Evolutionary conservation across 2,888 invertebrate species (phyloP).

Genomic region (Eupithecia vulgata): DNA sequence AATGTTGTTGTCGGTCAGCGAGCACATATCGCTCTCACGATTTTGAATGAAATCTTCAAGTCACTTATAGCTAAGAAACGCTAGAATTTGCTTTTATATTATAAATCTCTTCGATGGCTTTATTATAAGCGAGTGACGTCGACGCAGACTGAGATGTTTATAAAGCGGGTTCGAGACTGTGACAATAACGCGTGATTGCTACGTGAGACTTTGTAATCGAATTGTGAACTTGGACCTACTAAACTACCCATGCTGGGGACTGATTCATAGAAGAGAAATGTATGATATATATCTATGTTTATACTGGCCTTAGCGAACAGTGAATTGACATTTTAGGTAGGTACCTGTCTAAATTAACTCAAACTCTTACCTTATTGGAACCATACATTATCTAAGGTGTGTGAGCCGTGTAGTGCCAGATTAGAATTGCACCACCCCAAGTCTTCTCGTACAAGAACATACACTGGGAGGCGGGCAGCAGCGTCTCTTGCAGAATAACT

Average conservation of each 20-base stretch:
- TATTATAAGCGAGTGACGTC: conserved; percentile 76
- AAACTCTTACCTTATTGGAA: not conserved
- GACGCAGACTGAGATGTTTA: conserved; percentile 69
- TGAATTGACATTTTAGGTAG: conserved; percentile 3
- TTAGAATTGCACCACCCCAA: too few relatives aligned
- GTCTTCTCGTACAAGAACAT: too few relatives aligned
- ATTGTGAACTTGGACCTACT: conserved; percentile 64
- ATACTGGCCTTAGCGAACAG: conserved; percentile 64
- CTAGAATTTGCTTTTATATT: conserved; percentile 80
- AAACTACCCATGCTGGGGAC: conserved; percentile 35
- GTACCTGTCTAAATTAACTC: not conserved
- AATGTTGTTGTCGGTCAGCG: conserved; percentile 68
- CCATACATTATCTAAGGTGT: too few relatives aligned
- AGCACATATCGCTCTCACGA: conserved; percentile 77
- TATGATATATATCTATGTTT: too few relatives aligned
- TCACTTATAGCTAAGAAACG: conserved; percentile 76
- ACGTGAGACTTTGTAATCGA: conserved; percentile 77
- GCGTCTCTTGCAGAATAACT: too few relatives aligned
- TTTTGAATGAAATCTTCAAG: conserved; percentile 79
- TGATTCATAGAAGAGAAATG: conserved; percentile 67
- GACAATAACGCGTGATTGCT: conserved; percentile 81
- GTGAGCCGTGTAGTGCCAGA: too few relatives aligned
- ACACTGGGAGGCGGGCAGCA: too few relatives aligned
- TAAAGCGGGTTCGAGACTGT: conserved; percentile 69
- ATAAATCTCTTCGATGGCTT: conserved; percentile 77